These are phyloP conservation scores for Elachura formosa DNA, from an alignment of 2,113 vertebrate genomes.

Conservation along the genomic window DNA sequence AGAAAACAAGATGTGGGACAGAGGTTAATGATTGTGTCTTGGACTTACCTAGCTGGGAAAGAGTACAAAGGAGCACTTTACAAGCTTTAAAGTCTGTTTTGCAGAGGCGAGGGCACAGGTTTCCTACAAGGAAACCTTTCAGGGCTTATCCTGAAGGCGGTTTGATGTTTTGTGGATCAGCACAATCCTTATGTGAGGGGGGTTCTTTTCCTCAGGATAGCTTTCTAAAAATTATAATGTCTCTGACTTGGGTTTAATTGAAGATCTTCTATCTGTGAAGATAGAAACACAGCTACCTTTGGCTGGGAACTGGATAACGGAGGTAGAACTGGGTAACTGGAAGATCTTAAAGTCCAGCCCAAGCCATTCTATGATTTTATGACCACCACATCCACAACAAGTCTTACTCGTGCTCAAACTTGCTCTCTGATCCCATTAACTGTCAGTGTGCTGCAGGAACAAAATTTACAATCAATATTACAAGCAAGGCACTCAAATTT, in stretches of 20 bases:
- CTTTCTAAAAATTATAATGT: background rate
- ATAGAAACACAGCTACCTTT: background rate
- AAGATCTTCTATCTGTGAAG: too few species aligned
- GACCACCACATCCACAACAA: background rate
- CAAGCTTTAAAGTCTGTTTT: background rate
- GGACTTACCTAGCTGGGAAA: background rate
- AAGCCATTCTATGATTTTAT: background rate
- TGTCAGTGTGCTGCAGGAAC: background rate
- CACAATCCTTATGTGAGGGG: background rate
- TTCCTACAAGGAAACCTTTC: background rate
- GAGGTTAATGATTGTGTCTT: background rate
- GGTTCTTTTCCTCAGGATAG: background rate
- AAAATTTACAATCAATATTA: background rate
- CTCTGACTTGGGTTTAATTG: background rate
- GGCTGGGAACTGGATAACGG: background rate
- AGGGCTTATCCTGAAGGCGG: background rate
- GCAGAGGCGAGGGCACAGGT: background rate
- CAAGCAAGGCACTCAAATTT: background rate
- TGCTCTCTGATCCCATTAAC: background rate
- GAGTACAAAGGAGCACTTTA: background rate
- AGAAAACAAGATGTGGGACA: background rate
- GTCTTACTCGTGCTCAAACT: background rate
- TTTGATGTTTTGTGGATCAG: background rate
- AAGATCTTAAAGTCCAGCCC: background rate
- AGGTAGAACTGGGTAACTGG: background rate